Evolutionary conservation across 2,113 vertebrate species (phyloP), one percentile per base, ranked within the genome.

Genomic region (Zosterops borbonicus): DNA sequence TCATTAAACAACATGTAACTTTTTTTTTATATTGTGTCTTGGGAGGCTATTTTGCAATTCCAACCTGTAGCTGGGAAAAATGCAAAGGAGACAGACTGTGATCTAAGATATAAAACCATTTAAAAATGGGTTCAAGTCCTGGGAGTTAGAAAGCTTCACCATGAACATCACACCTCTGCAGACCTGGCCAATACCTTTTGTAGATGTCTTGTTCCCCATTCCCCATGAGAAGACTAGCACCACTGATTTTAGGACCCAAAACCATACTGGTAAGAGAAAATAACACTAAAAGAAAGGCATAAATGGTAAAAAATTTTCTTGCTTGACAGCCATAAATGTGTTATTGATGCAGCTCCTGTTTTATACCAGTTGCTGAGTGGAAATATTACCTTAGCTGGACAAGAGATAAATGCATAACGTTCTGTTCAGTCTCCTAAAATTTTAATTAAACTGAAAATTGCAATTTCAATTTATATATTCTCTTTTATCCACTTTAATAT

Each of bases 201-300:
- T 25, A 55, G 18, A 39, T 39, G 39, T 39, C 39, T 39, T 39
- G 39, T 15, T 73, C 15, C 6, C 13, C 7, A 17, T 9, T 35
- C 28, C 4, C n/a, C 1, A 1, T 50, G 9, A 17, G 9, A 53
- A 78, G 33, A 44, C 28, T n/a, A 25, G 7, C 6, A 37, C 2
- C 24, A 15, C 28, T 62, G 50, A 69, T 21, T 37, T 77, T 67
- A 69, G 28, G n/a, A 56, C 21, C 16, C 8, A 33, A 79, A 67
- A 5, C 6, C 6, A 71, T 23, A 35, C 9, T 21, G 14, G 4
- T 62, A 60, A 60, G 2, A 68, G 19, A 78, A 9, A 24, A 47
- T 62, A 65, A 58, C 8, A 53, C 15, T 37, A 78, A 55, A 11
- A 44, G 41, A 44, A 87, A 35, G 8, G 6, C 12, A 42, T 2